A percentile compares a stretch with the other conserved stretches of the same genome.
Conservation (phyloP, 1,140 invertebrate genomes). For the Musca domestica region DNA sequence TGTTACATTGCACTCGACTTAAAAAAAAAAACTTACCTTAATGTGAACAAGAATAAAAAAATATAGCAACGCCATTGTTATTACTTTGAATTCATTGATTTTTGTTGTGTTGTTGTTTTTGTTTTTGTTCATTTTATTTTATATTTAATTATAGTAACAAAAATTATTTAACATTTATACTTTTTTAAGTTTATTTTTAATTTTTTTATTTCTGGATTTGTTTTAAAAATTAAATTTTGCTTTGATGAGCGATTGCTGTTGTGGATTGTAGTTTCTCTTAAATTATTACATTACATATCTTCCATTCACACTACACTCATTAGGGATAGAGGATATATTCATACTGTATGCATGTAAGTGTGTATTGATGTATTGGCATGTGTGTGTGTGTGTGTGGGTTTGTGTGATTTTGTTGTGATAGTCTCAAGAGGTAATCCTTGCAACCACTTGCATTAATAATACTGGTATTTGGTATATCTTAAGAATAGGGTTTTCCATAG, state of each 20-base stretch:
- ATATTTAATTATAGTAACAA: constrained; percentile 4
- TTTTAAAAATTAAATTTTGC: background rate
- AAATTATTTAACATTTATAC: background rate
- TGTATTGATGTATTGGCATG: too few relatives aligned
- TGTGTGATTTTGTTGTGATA: too few relatives aligned
- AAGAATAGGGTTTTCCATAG: too few relatives aligned
- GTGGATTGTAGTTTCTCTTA: background rate
- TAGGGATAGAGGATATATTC: background rate
- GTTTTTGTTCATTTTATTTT: background rate
- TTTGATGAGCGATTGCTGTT: background rate
- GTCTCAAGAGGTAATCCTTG: too few relatives aligned
- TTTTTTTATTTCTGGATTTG: background rate
- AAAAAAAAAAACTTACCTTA: too few relatives aligned
- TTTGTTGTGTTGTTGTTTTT: background rate
- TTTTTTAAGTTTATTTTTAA: background rate
- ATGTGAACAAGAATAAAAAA: background rate
- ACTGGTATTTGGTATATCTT: too few relatives aligned
- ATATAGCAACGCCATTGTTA: background rate
- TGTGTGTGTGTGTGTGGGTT: too few relatives aligned
- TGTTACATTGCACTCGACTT: too few relatives aligned
- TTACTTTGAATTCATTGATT: background rate
- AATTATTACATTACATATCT: background rate
- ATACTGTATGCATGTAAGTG: background rate
- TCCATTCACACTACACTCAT: background rate
- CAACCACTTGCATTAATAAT: too few relatives aligned